Conservation (phyloP, 2,797 vertebrate species). For the Pachyuromys duprasi region DNA sequence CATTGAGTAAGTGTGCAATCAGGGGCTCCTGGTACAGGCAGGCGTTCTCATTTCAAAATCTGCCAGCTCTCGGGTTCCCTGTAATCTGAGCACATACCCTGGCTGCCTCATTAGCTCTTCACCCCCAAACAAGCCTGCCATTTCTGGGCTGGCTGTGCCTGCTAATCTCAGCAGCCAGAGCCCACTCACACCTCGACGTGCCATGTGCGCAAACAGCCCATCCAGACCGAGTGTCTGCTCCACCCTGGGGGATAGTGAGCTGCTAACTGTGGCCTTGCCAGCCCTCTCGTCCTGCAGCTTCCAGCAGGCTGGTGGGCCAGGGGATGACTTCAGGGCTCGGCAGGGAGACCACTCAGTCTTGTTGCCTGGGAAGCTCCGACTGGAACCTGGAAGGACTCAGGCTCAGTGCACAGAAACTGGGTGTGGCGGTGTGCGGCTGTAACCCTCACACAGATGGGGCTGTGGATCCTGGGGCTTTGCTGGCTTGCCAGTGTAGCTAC, state of each 20-base stretch:
- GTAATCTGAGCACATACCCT: background rate
- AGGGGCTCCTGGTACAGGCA: background rate
- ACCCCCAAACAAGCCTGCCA: slow-evolving; percentile 71
- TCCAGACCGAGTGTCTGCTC: slow-evolving; percentile 56
- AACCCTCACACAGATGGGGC: background rate
- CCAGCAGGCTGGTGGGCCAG: background rate
- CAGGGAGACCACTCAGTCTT: fast-evolving
- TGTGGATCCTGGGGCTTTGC: too few species aligned
- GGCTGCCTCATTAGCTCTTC: background rate
- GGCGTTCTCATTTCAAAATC: background rate
- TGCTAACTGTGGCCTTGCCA: slow-evolving; percentile 13
- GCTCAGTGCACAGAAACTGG: background rate
- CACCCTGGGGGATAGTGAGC: slow-evolving; percentile 46
- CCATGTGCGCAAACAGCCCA: slow-evolving; percentile 26
- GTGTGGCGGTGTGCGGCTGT: background rate
- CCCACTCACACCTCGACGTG: slow-evolving; percentile 56
- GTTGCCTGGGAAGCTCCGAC: background rate
- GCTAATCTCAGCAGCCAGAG: slow-evolving; percentile 75
- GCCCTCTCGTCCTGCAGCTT: background rate
- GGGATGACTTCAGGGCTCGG: fast-evolving
- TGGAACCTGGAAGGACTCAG: background rate
- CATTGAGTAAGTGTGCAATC: fast-evolving
- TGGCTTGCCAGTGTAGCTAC: background rate
- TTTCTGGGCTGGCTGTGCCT: background rate
- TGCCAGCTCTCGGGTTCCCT: background rate